A percentile compares a stretch with the other conserved stretches of the same genome.
Conservation (phyloP, 2,113 vertebrate genomes). For the Rhineura floridana region DNA sequence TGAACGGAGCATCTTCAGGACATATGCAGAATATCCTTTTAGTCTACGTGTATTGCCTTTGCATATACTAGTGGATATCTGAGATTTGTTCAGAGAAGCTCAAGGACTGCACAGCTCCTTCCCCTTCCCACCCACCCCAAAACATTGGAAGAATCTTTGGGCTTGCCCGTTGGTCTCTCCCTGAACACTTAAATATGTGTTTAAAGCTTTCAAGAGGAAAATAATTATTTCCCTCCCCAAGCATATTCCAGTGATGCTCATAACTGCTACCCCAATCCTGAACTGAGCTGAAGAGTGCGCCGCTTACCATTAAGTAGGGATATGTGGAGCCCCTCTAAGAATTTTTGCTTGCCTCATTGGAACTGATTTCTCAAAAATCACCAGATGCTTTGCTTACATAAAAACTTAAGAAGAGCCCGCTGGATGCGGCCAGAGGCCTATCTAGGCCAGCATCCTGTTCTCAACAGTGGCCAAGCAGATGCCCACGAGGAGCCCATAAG, state of each 20-base stretch:
- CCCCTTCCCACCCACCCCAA: too few species aligned
- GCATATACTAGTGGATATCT: neutral
- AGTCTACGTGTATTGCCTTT: neutral
- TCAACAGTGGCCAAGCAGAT: too few species aligned
- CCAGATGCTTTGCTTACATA: neutral
- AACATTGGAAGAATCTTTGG: neutral
- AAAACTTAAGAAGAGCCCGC: too few species aligned
- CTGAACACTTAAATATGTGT: too few species aligned
- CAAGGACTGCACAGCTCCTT: neutral
- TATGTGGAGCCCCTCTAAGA: neutral
- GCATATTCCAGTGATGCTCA: too few species aligned
- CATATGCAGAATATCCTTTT: neutral
- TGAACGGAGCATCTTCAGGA: neutral
- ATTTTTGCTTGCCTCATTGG: neutral
- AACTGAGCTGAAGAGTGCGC: too few species aligned
- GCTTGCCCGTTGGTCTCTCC: neutral
- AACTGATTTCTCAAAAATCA: neutral
- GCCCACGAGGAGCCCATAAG: too few species aligned
- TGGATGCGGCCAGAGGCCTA: too few species aligned
- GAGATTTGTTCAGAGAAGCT: neutral
- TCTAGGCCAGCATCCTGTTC: too few species aligned
- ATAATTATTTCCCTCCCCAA: too few species aligned
- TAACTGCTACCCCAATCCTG: too few species aligned
- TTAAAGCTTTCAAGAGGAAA: neutral
- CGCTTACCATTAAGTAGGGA: neutral